These are phyloP conservation scores for Amniataba percoides DNA, from an alignment of 2,797 vertebrate species.

Conservation along the genomic window DNA sequence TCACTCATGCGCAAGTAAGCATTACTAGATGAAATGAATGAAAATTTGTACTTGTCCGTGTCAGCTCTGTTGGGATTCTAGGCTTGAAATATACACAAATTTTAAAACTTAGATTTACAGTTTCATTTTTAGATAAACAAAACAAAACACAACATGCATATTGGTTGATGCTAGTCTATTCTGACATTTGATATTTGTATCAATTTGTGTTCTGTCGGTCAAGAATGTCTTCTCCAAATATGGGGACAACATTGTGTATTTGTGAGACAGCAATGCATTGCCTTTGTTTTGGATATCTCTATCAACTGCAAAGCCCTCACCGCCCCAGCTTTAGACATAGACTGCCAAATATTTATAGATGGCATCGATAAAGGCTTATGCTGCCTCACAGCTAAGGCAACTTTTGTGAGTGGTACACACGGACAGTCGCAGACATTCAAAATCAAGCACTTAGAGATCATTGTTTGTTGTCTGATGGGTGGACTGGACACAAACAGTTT, in stretches of 20 bases:
- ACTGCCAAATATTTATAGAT: background rate
- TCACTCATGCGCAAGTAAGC: too few relatives aligned
- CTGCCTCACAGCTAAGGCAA: constrained; percentile 11
- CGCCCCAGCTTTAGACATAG: background rate
- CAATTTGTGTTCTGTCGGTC: background rate
- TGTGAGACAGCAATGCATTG: background rate
- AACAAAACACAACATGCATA: background rate
- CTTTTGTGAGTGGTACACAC: background rate
- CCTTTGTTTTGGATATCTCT: constrained; percentile 8
- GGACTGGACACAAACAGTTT: constrained; percentile 41
- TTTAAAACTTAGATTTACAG: background rate
- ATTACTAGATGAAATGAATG: too few relatives aligned
- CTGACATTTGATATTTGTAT: background rate
- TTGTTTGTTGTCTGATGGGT: constrained; percentile 41
- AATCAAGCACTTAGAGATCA: constrained; percentile 22
- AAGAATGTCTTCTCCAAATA: background rate
- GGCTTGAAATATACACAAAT: background rate
- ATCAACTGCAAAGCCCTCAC: background rate
- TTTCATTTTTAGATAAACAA: background rate
- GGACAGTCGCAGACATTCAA: background rate
- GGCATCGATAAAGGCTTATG: background rate
- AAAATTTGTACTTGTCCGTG: too few relatives aligned
- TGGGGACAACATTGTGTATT: background rate
- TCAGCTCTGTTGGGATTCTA: too few relatives aligned
- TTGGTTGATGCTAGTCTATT: background rate